Evolutionary conservation across 2,888 invertebrate genomes (phyloP).

Genomic region (Bhutanitis thaidina): DNA sequence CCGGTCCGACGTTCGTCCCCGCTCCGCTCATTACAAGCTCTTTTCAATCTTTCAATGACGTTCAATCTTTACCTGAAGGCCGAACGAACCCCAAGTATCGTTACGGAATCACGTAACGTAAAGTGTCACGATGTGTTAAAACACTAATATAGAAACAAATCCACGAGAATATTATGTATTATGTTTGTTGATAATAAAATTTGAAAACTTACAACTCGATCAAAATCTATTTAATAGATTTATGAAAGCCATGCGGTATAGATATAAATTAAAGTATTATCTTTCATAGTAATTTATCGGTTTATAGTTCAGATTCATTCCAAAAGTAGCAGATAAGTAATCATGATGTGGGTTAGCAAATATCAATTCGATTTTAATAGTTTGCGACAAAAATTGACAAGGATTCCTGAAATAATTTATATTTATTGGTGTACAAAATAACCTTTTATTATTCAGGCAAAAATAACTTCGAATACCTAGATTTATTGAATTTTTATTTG

Average conservation of each 20-base stretch:
- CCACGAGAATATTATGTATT: background rate
- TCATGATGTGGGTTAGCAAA: background rate
- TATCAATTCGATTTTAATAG: background rate
- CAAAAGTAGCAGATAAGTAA: background rate
- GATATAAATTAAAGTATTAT: background rate
- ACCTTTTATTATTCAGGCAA: too few relatives aligned
- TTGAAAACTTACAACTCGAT: too few relatives aligned
- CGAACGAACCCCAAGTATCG: constrained; percentile 37
- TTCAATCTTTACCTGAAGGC: constrained; percentile 69
- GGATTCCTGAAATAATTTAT: too few relatives aligned
- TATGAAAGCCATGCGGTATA: background rate
- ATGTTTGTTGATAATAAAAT: background rate
- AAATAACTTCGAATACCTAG: too few relatives aligned
- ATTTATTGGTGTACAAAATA: too few relatives aligned
- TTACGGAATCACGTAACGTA: constrained; percentile 22
- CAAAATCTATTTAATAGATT: too few relatives aligned
- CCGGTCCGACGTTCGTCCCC: constrained; percentile 9
- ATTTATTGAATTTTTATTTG: too few relatives aligned
- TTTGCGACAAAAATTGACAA: background rate
- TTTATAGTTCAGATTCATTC: background rate
- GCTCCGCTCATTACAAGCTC: constrained; percentile 59
- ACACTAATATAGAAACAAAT: background rate
- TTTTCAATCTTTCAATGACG: constrained; percentile 72
- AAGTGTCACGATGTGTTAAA: background rate
- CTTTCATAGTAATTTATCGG: too few relatives aligned